Evolutionary conservation across 2,888 invertebrate genomes (phyloP).

Genomic region (Acheta domesticus): DNA sequence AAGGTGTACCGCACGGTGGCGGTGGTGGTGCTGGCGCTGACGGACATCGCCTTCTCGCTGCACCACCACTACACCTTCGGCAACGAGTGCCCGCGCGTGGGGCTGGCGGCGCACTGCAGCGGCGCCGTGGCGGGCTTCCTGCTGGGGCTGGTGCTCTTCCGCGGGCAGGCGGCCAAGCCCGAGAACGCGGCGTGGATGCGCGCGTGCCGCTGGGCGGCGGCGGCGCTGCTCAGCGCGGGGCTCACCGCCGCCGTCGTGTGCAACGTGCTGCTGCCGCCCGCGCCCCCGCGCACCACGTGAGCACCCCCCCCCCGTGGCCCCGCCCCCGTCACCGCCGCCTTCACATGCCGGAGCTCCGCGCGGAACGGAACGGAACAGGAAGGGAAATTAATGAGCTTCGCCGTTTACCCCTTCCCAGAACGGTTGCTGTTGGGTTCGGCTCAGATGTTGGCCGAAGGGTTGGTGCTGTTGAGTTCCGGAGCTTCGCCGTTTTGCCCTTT

Average conservation of each 20-base stretch:
- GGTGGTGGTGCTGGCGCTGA: constrained; percentile 60
- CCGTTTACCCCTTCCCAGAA: too few species aligned
- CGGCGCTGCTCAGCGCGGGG: constrained; percentile 28
- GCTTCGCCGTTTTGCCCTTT: too few species aligned
- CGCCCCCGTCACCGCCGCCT: neutral
- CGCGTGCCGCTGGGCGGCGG: constrained; percentile 29
- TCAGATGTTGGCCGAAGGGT: too few species aligned
- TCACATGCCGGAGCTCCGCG: too few species aligned
- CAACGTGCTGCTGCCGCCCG: constrained; percentile 26
- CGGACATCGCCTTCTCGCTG: constrained; percentile 60
- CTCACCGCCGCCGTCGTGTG: constrained; percentile 30
- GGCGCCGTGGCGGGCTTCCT: constrained; percentile 66
- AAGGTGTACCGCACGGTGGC: constrained; percentile 49
- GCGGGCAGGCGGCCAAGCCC: constrained; percentile 41
- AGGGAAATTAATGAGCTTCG: too few species aligned
- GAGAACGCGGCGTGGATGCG: constrained; percentile 25
- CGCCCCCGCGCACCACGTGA: neutral
- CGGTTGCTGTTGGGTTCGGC: too few species aligned
- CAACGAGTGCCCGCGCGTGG: constrained; percentile 52
- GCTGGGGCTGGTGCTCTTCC: constrained; percentile 59
- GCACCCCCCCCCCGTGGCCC: neutral
- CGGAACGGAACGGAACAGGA: too few species aligned
- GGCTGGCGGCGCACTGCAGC: constrained; percentile 68
- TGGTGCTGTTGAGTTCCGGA: too few species aligned
- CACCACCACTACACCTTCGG: constrained; percentile 49